Percentiles rank a stretch among this genome's conserved stretches.
Conservation (phyloP, 2,113 vertebrate genomes). For the Melanerpes formicivorus region DNA sequence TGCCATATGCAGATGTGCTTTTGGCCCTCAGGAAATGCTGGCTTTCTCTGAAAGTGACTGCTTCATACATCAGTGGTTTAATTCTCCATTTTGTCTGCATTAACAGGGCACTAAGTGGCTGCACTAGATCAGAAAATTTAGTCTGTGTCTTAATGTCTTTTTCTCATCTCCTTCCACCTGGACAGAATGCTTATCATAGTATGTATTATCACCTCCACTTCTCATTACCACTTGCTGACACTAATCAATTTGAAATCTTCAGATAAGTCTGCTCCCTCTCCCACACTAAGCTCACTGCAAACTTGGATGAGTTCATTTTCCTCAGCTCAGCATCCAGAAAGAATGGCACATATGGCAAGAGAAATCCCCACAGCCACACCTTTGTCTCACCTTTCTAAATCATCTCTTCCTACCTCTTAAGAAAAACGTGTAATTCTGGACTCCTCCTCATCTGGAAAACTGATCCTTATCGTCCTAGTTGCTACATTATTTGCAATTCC, state of each 20-base stretch:
- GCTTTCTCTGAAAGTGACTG: not conserved
- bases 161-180: conserved; percentile 10
- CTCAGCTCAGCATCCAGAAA: not conserved
- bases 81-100: not conserved
- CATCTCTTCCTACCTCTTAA: not conserved
- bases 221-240: conserved; percentile 20
- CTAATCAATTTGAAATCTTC: conserved; percentile 23
- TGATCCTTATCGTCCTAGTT: not conserved
- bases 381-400: not conserved
- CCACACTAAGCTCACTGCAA: not conserved
- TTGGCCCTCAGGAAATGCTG: not conserved
- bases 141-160: not conserved
- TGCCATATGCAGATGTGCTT: not conserved
- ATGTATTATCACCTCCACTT: conserved; percentile 45
- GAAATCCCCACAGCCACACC: not conserved
- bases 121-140: not conserved
- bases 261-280: not conserved
- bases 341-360: not conserved
- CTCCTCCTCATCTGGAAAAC: not conserved
- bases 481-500: not conserved
- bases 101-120: not conserved
- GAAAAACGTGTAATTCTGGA: not conserved
- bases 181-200: not conserved
- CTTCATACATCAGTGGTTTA: not conserved
- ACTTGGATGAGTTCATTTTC: not conserved